These are phyloP conservation scores for Masnerella sp. DNA, from an alignment of 2,888 invertebrate species.

Conservation along the genomic window DNA sequence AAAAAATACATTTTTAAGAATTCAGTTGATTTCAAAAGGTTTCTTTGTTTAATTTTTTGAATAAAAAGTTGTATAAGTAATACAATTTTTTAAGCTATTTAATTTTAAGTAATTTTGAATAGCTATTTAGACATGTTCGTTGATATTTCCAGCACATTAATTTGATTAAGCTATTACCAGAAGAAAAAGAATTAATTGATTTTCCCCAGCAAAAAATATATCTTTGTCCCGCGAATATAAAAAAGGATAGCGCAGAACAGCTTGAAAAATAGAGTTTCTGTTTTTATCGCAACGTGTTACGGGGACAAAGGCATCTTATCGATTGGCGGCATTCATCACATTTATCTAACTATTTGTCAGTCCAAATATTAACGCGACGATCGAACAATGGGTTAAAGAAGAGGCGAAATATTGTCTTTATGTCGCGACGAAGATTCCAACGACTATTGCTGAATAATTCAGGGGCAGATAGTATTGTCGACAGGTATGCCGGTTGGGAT, in stretches of 20 bases:
- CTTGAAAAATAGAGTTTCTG: constrained; percentile 1
- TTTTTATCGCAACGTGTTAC: constrained; percentile 17
- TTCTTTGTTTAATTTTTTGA: too few species aligned
- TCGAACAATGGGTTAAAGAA: constrained; percentile 27
- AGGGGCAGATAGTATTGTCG: constrained; percentile 24
- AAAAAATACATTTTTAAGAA: too few species aligned
- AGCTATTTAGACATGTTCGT: too few species aligned
- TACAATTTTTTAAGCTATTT: too few species aligned
- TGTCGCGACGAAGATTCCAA: constrained; percentile 24
- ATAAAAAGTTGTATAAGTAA: too few species aligned
- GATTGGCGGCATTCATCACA: constrained; percentile 25
- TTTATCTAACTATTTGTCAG: constrained; percentile 41
- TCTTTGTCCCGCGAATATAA: too few species aligned
- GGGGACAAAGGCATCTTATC: constrained; percentile 30
- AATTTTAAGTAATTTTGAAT: too few species aligned
- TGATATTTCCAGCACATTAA: too few species aligned
- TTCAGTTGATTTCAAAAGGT: too few species aligned
- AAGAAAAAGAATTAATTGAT: too few species aligned
- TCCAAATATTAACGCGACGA: constrained; percentile 37
- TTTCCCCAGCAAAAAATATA: too few species aligned
- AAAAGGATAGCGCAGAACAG: not conserved
- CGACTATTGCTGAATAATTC: constrained; percentile 38
- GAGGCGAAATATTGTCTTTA: constrained; percentile 31
- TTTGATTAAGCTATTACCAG: too few species aligned
- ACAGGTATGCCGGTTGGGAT: constrained; percentile 34